Percentiles rank a stretch among this genome's conserved stretches.
These are phyloP conservation scores for Ormyrus rosae DNA, from an alignment of 2,888 invertebrate genomes.

Conservation along the genomic window DNA sequence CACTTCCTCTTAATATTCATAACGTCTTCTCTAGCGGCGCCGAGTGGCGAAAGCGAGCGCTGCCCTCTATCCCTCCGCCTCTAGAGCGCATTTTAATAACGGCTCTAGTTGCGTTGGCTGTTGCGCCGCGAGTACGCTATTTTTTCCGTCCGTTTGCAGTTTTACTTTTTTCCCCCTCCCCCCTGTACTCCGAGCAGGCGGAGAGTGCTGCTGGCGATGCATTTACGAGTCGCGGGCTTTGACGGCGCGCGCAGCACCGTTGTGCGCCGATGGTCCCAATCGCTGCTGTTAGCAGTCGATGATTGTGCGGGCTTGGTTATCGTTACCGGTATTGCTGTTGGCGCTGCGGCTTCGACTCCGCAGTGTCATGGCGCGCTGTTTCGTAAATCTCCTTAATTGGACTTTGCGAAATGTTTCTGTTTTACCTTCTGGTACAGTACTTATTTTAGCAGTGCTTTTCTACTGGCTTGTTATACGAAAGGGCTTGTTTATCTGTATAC, in stretches of 20 bases:
- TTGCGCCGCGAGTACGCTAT: neutral
- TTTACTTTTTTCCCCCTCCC: neutral
- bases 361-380: too few relatives aligned
- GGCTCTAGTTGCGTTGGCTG: neutral
- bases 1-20: slow-evolving; percentile 66
- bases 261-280: neutral
- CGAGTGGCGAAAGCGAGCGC: slow-evolving; percentile 30
- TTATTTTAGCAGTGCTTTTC: neutral
- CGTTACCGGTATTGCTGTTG: too few relatives aligned
- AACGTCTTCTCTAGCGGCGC: slow-evolving; percentile 61
- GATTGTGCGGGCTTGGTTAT: too few relatives aligned
- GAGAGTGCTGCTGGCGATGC: too few relatives aligned
- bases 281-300: neutral
- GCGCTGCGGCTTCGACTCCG: too few relatives aligned
- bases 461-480: neutral
- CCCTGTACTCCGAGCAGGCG: too few relatives aligned
- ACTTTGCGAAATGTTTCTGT: neutral
- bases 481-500: neutral
- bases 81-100: slow-evolving; percentile 69
- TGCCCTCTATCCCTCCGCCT: slow-evolving; percentile 41
- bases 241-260: neutral
- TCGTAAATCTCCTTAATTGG: too few relatives aligned
- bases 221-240: too few relatives aligned
- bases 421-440: neutral
- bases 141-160: neutral